phyloP scores from a whole-genome alignment of 2,113 vertebrate genomes.

The Castor canadensis region DNA sequence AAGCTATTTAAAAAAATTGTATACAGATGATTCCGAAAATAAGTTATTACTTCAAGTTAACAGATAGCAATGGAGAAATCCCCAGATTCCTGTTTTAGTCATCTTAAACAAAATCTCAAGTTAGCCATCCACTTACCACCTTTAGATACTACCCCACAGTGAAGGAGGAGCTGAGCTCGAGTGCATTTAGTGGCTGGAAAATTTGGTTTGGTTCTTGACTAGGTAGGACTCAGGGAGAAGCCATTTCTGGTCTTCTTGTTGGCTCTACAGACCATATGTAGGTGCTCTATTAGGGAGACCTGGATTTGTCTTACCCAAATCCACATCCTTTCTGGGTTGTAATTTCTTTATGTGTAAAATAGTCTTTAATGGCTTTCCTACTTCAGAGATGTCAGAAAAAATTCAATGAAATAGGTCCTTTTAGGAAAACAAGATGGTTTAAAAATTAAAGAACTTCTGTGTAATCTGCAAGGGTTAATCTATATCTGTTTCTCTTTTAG shows the following conservation, averaged over 20 bases:
- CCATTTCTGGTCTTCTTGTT: not conserved
- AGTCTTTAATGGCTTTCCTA: not conserved
- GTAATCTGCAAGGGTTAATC: not conserved
- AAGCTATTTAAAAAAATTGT: not conserved
- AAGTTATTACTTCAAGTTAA: not conserved
- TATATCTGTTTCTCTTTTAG: not conserved
- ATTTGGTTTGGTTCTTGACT: not conserved
- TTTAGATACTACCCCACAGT: not conserved
- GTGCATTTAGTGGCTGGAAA: not conserved
- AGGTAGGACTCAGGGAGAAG: not conserved
- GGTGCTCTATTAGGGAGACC: not conserved
- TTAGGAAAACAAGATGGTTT: not conserved
- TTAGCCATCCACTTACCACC: not conserved
- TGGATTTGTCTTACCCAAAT: not conserved
- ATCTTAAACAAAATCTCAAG: not conserved
- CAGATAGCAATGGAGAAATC: not conserved
- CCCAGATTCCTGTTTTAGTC: too few species aligned
- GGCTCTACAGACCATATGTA: not conserved
- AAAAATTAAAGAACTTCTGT: not conserved
- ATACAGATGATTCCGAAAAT: not conserved
- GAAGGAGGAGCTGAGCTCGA: not conserved
- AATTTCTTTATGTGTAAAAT: not conserved
- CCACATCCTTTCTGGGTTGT: not conserved
- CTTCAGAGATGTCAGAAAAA: not conserved
- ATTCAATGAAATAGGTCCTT: not conserved